Base-by-base conservation (phyloP, 2,797 vertebrate species). In the Pachyuromys duprasi region DNA sequence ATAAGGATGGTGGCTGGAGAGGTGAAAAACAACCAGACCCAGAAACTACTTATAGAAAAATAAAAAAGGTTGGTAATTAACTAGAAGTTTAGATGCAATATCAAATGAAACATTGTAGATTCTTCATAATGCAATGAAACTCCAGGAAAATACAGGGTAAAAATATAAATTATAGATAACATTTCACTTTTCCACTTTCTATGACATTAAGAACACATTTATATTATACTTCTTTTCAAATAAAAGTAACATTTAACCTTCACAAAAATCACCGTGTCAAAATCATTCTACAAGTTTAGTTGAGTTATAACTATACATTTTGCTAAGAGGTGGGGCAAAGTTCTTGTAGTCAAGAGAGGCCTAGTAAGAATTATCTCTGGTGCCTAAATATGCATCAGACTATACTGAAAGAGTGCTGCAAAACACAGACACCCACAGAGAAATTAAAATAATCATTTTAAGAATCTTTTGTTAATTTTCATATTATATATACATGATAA, bases 231-330 rank as follows among this genome's bases (percentile, higher is more conserved):
- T 28, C 33, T 90, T 95, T 94, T 92, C 76, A 90, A 92, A 94
- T 79, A 94, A 90, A 95, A 94, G 75, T 55, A 86, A 76, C 80
- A 82, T 82, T 62, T 92, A 90, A 89, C 18, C 79, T n/a, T 24
- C 87, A 67, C 45, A 57, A 92, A 81, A 95, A 86, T 95, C 62
- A 86, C 14, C 75, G 33, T 81, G 14, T 55, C 53, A 76, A 24
- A 45, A 70, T 95, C n/a, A 92, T 2, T 92, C 70, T 36, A 89
- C 63, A 70, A 90, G 24, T 63, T 49, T 92, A 86, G 86, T 15
- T 90, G 78, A 93, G 86, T 86, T 83, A 31, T 95, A 90, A 90
- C 67, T 92, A 31, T 24, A 83, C 75, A 20, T 94, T 96, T 95
- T 86, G 69, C 70, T 78, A 76, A 91, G 78, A 87, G 75, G 84